These are phyloP conservation scores for Zootermopsis nevadensis DNA, from an alignment of 2,888 invertebrate species.

Conservation along the genomic window DNA sequence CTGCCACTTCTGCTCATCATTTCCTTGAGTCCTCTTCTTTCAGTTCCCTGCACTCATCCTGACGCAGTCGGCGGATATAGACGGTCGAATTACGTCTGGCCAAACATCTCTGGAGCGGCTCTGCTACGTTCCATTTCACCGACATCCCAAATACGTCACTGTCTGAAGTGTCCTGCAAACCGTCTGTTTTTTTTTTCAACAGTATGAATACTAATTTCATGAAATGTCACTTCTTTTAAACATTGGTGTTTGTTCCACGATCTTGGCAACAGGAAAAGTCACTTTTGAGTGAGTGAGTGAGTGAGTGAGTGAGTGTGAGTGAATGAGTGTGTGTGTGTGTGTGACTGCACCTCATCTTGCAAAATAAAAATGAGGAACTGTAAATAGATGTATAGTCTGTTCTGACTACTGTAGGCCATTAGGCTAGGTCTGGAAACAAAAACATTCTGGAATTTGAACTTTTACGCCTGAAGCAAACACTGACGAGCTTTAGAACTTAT, in stretches of 20 bases:
- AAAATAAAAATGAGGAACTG: no score
- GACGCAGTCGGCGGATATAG: constrained; percentile 3
- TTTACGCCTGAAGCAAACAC: background rate
- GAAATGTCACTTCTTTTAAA: background rate
- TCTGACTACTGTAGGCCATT: no score
- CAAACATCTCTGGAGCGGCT: background rate
- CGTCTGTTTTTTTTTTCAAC: constrained; percentile 31
- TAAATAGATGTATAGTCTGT: no score
- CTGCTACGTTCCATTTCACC: background rate
- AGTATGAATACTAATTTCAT: constrained; percentile 29
- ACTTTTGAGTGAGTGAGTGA: no score
- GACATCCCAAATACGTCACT: constrained; percentile 24
- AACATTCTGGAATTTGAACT: background rate
- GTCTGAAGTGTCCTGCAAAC: constrained; percentile 36
- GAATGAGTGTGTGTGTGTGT: no score
- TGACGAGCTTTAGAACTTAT: background rate
- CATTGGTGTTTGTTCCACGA: background rate
- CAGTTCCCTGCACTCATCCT: constrained; percentile 30
- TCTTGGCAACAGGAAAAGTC: background rate
- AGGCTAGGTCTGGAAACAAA: no score
- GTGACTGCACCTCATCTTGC: no score
- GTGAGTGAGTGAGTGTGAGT: no score
- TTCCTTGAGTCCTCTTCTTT: constrained; percentile 19
- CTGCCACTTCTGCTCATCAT: constrained; percentile 3
- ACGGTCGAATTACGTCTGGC: background rate